phyloP scores from a whole-genome alignment of 2,797 vertebrate species.

The Salarias fasciatus region DNA sequence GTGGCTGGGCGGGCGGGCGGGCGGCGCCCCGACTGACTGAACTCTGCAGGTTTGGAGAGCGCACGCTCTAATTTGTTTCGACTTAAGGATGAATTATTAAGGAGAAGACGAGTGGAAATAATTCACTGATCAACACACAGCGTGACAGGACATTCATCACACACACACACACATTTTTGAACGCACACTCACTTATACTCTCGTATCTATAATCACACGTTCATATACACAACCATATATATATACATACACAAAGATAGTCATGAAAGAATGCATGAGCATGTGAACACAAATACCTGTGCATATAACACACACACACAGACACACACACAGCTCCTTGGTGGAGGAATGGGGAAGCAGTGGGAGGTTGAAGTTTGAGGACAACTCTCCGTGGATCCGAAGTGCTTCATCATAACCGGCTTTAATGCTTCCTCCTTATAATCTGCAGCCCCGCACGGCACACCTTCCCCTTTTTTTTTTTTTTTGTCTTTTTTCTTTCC shows the following conservation, averaged over 20 bases:
- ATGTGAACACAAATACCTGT: no score
- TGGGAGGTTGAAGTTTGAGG: conserved; percentile 15
- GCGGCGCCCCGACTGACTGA: conserved; percentile 34
- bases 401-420: conserved; percentile 70
- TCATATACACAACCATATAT: no score
- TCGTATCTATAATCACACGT: no score
- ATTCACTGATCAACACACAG: conserved; percentile 91
- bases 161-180: no score
- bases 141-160: conserved; percentile 93
- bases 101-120: conserved; percentile 90
- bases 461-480: not conserved
- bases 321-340: no score
- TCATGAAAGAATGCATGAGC: no score
- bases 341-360: no score
- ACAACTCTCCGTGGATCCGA: conserved; percentile 47
- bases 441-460: conserved; percentile 36
- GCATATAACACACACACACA: no score
- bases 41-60: conserved; percentile 57
- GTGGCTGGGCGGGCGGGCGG: conserved; percentile 25
- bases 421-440: conserved; percentile 42
- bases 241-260: no score
- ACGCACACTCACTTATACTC: no score
- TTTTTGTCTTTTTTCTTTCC: not conserved
- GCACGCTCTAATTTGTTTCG: conserved; percentile 86
- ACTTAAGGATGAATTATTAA: conserved; percentile 92